Base-by-base conservation (phyloP, 2,113 vertebrate genomes). In the Narcine bancroftii region DNA sequence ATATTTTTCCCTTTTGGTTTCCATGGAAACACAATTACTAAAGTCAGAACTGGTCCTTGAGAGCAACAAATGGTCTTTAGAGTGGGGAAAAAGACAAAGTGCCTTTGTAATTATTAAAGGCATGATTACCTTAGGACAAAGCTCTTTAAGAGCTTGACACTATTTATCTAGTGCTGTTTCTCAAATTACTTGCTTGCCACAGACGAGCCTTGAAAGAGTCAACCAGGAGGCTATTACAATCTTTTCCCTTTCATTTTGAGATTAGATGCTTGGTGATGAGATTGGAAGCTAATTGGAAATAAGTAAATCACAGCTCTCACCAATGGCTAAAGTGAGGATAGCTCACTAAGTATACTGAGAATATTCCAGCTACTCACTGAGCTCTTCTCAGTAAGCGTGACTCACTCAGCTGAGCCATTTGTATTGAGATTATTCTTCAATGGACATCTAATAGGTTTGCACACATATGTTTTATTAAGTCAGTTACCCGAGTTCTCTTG, bases 91-190 rank as follows among this genome's bases (percentile, higher is more conserved):
- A 91, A 45, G 87, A 91, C 60, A 45, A 91, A 91, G 24, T 29
- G 24, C 39, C 69, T 26, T 24, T 91, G 6, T 42, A 91, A 39
- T 91, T 91, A 24, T 39, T 26, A 69, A 63, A 85, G 50, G 29
- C 81, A 85, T 21, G 53, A 85, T 85, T 85, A 85, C 33, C 36
- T n/a, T 19, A 69, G 63, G 36, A 69, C 45, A 91, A 91, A 42
- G 60, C 53, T 42, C 39, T 45, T n/a, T 45, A 11, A 69, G 10
- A 29, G 65, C n/a, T 24, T 36, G 9, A 66, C 4, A 69, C 26
- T 26, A 91, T 66, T 91, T 39, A 66, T 0, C 42, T 26, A 42
- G 2, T 91, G 13, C 10, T 66, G 87, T 56, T 45, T 21, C 39
- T 69, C 63, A 91, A 24, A 66, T 91, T 91, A 66, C 36, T 91